Evolutionary conservation across 2,797 vertebrate genomes (phyloP), one percentile per base, ranked within the genome.

Genomic region (Coilia nasus): DNA sequence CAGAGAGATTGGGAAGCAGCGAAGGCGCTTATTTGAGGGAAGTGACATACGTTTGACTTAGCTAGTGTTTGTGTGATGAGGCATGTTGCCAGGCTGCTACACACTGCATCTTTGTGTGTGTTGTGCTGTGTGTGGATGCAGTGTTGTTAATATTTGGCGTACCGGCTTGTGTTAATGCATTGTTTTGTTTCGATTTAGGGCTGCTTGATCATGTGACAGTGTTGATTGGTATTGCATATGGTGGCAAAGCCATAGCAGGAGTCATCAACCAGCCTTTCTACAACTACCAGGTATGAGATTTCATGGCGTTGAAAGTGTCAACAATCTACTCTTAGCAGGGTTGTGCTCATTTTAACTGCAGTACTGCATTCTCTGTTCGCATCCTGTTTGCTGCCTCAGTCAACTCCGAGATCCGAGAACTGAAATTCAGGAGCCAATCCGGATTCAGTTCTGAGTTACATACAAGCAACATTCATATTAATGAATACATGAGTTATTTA

Each of bases 221-320:
- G 87, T 97, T 99, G 15, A 99, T 99, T 89, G 98, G 98, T 85
- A 97, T 99, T 86, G 97, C 98, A 23, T 97, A 99, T 84, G 90
- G 93, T 93, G 98, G 98, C 88, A 97, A 94, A 93, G 97, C 98
- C 54, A 99, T 99, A 46, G 98, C 97, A 87, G 98, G 98, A 62
- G 95, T 99, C 91, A 98, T 99, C 91, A 99, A 99, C 91, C 98
- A 99, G 91, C 98, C 98, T 0, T 99, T 98, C 92, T 98, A 97
- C 94, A 99, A 99, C 93, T 99, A 99, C 85, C 95, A 99, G 97
- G 98, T 99, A 95, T 62, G 71, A 78, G 6, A 78, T 44, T 10
- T 44, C 19, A 78, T 78, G 71, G 67, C 14, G 6, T 41, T 41
- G 67, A 11, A 6, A 17, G 41, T 21, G 15, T 6, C 5, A 35